A percentile compares a stretch with the other conserved stretches of the same genome.
Evolutionary conservation across 2,113 vertebrate species (phyloP).

Genomic region (Ammospiza caudacuta): DNA sequence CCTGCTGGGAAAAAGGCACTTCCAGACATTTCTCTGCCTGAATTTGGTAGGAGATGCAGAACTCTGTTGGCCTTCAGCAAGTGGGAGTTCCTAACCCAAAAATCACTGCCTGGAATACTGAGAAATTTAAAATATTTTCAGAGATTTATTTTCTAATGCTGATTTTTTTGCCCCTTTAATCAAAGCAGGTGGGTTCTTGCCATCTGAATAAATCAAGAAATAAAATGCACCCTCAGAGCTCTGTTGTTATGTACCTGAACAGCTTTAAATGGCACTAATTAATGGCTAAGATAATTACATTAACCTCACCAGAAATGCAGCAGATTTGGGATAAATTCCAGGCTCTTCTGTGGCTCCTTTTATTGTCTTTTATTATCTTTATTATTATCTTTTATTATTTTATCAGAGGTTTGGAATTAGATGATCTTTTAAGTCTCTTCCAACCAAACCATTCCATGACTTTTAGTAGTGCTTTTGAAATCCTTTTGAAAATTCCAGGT

Average conservation of each 20-base stretch:
- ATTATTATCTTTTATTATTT: background rate
- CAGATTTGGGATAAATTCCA: background rate
- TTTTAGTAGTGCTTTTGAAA: background rate
- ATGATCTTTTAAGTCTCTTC: background rate
- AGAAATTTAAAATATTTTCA: background rate
- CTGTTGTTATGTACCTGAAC: background rate
- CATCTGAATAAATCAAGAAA: background rate
- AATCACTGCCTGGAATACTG: background rate
- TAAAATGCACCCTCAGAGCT: background rate
- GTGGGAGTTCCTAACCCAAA: background rate
- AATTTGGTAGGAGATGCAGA: background rate
- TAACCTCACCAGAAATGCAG: background rate
- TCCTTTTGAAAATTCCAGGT: background rate
- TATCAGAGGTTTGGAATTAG: background rate
- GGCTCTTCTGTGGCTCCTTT: background rate
- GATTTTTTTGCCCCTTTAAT: background rate
- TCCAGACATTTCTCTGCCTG: background rate
- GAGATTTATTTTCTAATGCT: background rate
- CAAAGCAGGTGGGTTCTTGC: background rate
- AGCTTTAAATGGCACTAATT: background rate
- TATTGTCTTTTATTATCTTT: background rate
- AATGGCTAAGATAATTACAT: background rate
- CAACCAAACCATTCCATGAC: background rate
- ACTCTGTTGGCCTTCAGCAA: background rate
- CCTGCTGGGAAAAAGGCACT: background rate